Evolutionary conservation across 2,113 vertebrate species (phyloP), one percentile per base, ranked within the genome.

Genomic region (Gadus macrocephalus): DNA sequence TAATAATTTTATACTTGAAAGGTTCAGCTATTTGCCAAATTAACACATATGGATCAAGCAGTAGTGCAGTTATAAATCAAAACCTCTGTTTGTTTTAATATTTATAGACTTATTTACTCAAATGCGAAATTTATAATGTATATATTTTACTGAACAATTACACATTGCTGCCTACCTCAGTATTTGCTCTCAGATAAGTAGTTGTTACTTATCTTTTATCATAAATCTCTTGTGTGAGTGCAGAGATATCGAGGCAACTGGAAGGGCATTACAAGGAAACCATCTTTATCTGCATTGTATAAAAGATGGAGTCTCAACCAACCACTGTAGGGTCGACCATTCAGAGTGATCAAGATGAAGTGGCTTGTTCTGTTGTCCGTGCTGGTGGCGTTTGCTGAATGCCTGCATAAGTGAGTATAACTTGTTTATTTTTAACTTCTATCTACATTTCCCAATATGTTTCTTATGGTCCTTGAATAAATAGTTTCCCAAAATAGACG

Each of bases 351-450:
- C 7, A 56, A 2, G 1, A 92, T 93, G 94, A 85, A 74, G 88
- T 20, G 67, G 76, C 85, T 91, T 0, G 17, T 91, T 9, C 62
- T 89, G 2, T 78, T 95, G 0, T 79, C 88, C 0, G 80, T 86
- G 3, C 70, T 88, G 9, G 59, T 92, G 15, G 80, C 88, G 25
- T 59, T 93, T 12, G 70, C 86, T 3, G 89, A 93, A 19, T 88
- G 89, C 8, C 0, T 86, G 25, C 15, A 69, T 42, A 91, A 38
- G 93, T 93, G 60, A 83, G 89, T 84, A 56, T 62, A 28, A 72
- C 1, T 16, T 31, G 67, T 2, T 58, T 58, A 16, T 58, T 58
- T 17, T n/a, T 58, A n/a, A 17, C 15, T 3, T 16, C 15, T 16
- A 5, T 14, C 53, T 58, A n/a, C 1, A 5, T 14, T n/a, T 58